Conservation (phyloP, 2,888 invertebrate genomes). For the Drosophila flavopinicola region DNA sequence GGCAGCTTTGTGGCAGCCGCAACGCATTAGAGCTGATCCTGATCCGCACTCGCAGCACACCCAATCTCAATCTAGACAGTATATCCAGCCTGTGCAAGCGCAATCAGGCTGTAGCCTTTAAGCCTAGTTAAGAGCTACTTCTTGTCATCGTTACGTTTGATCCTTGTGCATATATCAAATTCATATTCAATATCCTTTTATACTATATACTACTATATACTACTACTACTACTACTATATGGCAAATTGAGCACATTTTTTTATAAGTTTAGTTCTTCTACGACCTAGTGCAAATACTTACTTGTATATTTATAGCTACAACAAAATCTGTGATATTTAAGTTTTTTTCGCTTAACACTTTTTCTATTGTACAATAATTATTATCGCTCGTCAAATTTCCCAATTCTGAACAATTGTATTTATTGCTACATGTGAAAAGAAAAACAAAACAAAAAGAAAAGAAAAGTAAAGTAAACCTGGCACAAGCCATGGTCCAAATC, state of each 20-base stretch:
- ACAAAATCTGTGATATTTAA: slow-evolving; percentile 83
- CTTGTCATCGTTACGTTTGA: slow-evolving; percentile 57
- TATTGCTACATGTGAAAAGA: slow-evolving; percentile 57
- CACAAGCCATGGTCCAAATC: slow-evolving; percentile 48
- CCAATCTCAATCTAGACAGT: slow-evolving; percentile 73
- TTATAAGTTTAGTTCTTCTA: slow-evolving; percentile 39
- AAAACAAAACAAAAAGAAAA: slow-evolving; percentile 16
- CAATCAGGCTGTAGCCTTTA: slow-evolving; percentile 42
- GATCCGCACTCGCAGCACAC: too few species aligned
- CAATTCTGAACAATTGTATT: slow-evolving; percentile 61
- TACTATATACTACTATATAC: too few species aligned
- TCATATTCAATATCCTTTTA: slow-evolving; percentile 53
- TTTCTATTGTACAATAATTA: slow-evolving; percentile 57
- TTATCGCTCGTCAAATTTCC: slow-evolving; percentile 46
- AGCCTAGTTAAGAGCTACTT: slow-evolving; percentile 67
- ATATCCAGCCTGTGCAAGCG: slow-evolving; percentile 37
- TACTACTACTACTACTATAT: too few species aligned
- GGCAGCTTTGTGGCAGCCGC: slow-evolving; percentile 43
- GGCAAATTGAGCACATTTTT: slow-evolving; percentile 24
- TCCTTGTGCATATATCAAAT: slow-evolving; percentile 59
- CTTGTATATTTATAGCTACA: slow-evolving; percentile 32
- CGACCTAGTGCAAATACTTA: slow-evolving; percentile 43
- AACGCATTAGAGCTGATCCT: slow-evolving; percentile 5
- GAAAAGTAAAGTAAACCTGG: slow-evolving; percentile 28
- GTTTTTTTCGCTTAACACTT: slow-evolving; percentile 66